phyloP scores from a whole-genome alignment of 2,888 invertebrate species.

The Coronaproctus castanopsis region DNA sequence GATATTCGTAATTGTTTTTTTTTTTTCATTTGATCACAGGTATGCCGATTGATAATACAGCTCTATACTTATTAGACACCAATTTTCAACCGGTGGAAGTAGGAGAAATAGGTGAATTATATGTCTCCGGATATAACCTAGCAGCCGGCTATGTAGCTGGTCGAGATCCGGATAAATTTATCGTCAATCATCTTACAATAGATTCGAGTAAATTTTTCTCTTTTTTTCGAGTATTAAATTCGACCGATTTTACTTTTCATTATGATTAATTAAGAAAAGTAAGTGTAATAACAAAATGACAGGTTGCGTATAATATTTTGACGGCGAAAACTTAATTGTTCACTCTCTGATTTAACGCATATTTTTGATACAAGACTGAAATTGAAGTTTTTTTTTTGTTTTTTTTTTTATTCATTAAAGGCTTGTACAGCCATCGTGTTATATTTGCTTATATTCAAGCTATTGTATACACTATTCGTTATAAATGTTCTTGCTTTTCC shows the following conservation, averaged over 20 bases:
- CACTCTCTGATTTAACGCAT: too few relatives aligned
- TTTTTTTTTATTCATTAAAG: too few relatives aligned
- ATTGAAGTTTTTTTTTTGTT: too few relatives aligned
- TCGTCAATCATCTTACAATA: conserved; percentile 47
- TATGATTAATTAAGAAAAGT: neutral
- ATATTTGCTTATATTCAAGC: too few relatives aligned
- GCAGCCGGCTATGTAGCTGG: conserved; percentile 62
- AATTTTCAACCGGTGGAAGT: conserved; percentile 48
- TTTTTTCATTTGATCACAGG: conserved; percentile 28
- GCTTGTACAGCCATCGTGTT: too few relatives aligned
- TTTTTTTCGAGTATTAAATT: too few relatives aligned
- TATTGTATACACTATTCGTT: too few relatives aligned
- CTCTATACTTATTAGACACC: conserved; percentile 55
- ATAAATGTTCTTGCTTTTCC: too few relatives aligned
- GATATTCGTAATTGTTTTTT: neutral
- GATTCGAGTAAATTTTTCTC: conserved; percentile 8
- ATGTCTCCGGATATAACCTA: conserved; percentile 58
- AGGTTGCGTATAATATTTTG: too few relatives aligned
- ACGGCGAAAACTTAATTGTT: too few relatives aligned
- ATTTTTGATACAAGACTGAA: too few relatives aligned
- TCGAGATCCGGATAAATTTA: conserved; percentile 49
- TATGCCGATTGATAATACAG: conserved; percentile 54
- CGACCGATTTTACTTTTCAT: neutral
- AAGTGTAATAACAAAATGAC: too few relatives aligned
- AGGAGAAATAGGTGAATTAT: conserved; percentile 60